Evolutionary conservation across 1,140 invertebrate genomes (phyloP), one percentile per base, ranked within the genome.

Genomic region (Colletes latitarsis): DNA sequence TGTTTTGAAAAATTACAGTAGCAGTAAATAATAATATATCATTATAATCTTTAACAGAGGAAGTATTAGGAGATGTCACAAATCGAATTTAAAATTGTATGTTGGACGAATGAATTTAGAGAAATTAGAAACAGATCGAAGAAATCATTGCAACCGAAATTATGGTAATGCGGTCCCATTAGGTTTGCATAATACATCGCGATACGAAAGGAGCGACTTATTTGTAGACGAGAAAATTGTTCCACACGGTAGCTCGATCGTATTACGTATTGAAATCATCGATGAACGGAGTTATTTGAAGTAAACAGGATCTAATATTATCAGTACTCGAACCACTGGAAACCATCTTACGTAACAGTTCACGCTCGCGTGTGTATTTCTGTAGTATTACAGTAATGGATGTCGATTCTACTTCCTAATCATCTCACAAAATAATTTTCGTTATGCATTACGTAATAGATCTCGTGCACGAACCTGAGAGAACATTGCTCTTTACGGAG

Each of bases 401-500:
- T 78, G 43, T 64, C 41, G 52, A 6, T 64, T 39, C 62, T 12
- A 12, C 39, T n/a, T 30, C 14, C 70, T 73, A 73, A 79, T 73
- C 41, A 49, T 64, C 66, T 73, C 19, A 17, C 17, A 12, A 79
- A 57, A 66, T 79, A 79, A 79, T 79, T 79, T 70, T 39, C 17
- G 49, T 73, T 73, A 60, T 64, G 62, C 60, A 73, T 79, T 73
- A 30, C 60, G 2, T 73, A 66, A 79, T 41, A 49, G 14, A 14
- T 15, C 4, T 63, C 43, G 12, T n/a, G 21, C 30, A 21, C 55
- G 17, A 64, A 66, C 52, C 21, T 55, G 21, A 46, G 52, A 14
- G 70, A 66, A 55, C 57, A 62, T 73, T 55, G 60, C 55, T 79
- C 41, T 43, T 79, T 73, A 53, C 6, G 19, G 39, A 8, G 15